Evolutionary conservation across 1,140 invertebrate genomes (phyloP).

Genomic region (Hyposmocoma kahamanoa): DNA sequence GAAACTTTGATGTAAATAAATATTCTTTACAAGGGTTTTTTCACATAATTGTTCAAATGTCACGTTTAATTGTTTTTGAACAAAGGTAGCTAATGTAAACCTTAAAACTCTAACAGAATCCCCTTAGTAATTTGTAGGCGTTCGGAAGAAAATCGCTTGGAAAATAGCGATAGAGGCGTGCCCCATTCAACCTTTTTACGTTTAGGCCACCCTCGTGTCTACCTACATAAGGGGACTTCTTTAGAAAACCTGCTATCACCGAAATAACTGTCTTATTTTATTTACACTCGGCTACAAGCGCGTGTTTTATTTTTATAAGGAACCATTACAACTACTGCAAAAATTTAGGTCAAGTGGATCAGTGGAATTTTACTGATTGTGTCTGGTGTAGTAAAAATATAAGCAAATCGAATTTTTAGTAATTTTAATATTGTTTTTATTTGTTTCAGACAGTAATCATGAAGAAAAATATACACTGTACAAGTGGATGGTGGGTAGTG

Average conservation of each 20-base stretch:
- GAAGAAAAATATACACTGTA: slow-evolving; percentile 49
- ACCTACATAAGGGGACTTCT: not conserved
- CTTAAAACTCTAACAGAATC: not conserved
- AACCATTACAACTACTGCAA: not conserved
- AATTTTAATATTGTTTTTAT: slow-evolving; percentile 10
- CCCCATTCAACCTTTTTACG: not conserved
- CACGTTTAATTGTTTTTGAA: not conserved
- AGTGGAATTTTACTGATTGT: too few relatives aligned
- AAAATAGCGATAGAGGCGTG: slow-evolving; percentile 3
- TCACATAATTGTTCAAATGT: not conserved
- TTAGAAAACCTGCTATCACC: not conserved
- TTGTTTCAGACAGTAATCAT: slow-evolving; percentile 51
- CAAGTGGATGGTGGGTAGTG: slow-evolving; percentile 56
- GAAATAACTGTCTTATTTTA: slow-evolving; percentile 1
- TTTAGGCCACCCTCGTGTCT: not conserved
- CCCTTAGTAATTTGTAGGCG: not conserved
- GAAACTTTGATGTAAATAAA: not conserved
- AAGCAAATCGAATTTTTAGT: too few relatives aligned
- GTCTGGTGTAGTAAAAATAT: too few relatives aligned
- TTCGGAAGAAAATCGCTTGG: slow-evolving; percentile 2
- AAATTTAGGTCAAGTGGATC: not conserved
- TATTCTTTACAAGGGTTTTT: not conserved
- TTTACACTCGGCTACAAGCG: not conserved
- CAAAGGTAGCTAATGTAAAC: not conserved
- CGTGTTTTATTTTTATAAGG: not conserved